Conservation (phyloP, 2,888 invertebrate genomes). For the Smittia aterrima region DNA sequence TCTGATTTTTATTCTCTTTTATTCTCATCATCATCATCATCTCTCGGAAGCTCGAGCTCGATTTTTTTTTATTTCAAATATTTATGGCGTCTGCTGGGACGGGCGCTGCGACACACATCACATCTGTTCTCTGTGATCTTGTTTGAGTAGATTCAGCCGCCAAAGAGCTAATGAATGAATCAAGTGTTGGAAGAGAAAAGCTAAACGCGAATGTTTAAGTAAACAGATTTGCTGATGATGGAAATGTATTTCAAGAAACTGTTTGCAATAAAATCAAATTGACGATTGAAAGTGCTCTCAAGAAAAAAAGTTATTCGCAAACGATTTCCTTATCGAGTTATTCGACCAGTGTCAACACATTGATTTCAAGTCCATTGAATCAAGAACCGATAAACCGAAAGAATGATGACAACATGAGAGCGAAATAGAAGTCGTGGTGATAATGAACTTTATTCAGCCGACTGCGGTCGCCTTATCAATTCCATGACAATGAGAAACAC, state of each 20-base stretch:
- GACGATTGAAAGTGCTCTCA: no score
- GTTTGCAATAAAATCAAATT: background rate
- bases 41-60: no score
- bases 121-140: background rate
- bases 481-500: conserved; percentile 23
- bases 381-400: no score
- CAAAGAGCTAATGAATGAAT: background rate
- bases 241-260: background rate
- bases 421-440: background rate
- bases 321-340: background rate
- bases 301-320: background rate
- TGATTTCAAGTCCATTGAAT: no score
- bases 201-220: no score
- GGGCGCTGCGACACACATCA: background rate
- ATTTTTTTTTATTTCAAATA: background rate
- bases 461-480: background rate
- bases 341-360: no score
- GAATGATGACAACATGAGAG: no score
- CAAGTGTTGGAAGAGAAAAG: no score
- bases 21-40: no score
- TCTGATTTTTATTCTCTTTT: no score
- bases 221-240: background rate
- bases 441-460: background rate
- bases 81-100: background rate
- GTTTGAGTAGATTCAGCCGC: background rate